Base-by-base conservation (phyloP, 2,888 invertebrate genomes). In the Chaetogeoica ovagalla region DNA sequence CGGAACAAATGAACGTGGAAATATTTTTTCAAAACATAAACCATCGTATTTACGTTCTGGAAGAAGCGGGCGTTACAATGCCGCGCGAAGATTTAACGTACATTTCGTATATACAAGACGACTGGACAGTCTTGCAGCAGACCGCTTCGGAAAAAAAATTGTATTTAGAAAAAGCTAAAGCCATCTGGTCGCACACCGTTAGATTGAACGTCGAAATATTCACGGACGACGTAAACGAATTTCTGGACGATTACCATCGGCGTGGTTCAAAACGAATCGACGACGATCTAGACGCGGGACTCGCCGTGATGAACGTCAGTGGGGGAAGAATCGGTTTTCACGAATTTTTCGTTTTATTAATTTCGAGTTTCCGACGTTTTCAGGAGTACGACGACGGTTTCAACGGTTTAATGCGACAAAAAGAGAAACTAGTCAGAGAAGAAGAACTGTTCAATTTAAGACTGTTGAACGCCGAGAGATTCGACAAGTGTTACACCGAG, bases 1-100 rank as follows among this genome's bases (percentile, higher is more conserved):
- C 30, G 70, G 79, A 71, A 63, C 62, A 63, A 70, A 55, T 63
- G 39, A 71, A 79, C 19, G 70, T 79, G 43, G 79, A 79, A 39
- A 70, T 63, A 57, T 79, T 70, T n/a, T 79, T 79, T n/a, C 63
- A 71, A 63, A 71, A 79, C 57, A 63, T 79, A 39, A 71, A 79
- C 30, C 70, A 79, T 17, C 62, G 55, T 30, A 43, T 71, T 15
- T 79, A 79, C 43, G 55, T 79, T 39, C 57, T 79, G 63, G 70
- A 79, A 57, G 39, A 71, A 63, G 71, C 55, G 4, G 70, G 62
- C 62, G 70, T 79, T 52, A n/a, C 9, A 5, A 79, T 79, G 63
- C 55, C 79, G 4, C 8, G 19, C 2, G 71, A 71, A 17, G 70
- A 79, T n/a, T 2, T 57, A 1, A 30, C 19, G 15, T 63, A 43